A percentile compares a stretch with the other conserved stretches of the same genome.
Evolutionary conservation across 2,113 vertebrate species (phyloP).

Genomic region (Bubo scandiacus): DNA sequence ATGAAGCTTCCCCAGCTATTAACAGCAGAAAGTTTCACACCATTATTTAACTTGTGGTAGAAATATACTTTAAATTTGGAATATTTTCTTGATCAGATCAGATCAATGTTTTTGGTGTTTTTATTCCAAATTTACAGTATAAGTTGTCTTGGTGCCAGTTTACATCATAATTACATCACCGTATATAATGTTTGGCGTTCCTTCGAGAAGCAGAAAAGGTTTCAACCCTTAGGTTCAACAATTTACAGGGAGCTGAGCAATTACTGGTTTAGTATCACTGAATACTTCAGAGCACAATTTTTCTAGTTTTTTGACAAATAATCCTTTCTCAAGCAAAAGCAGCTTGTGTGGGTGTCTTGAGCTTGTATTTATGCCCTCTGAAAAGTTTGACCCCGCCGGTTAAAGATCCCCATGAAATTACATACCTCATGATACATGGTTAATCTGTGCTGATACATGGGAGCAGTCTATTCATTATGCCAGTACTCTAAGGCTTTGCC

Average conservation of each 20-base stretch:
- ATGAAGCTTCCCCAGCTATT: not conserved
- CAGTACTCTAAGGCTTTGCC: not conserved
- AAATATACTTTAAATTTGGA: not conserved
- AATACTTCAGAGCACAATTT: not conserved
- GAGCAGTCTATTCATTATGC: not conserved
- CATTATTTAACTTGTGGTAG: not conserved
- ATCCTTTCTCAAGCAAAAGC: not conserved
- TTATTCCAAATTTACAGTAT: not conserved
- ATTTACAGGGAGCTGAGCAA: not conserved
- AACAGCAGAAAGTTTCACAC: not conserved
- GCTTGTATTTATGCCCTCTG: not conserved
- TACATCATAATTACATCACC: constrained; percentile 30
- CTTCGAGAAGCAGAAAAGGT: not conserved
- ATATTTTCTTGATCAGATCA: not conserved
- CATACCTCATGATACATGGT: not conserved
- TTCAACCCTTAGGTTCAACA: not conserved
- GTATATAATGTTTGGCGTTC: not conserved
- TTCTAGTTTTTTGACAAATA: not conserved
- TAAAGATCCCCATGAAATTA: not conserved
- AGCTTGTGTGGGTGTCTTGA: not conserved
- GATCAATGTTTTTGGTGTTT: not conserved
- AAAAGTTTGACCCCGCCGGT: not conserved
- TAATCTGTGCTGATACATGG: not conserved
- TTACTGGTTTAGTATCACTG: not conserved
- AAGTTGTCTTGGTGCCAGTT: not conserved